phyloP scores from a whole-genome alignment of 1,140 invertebrate species.

The Mamestra configurata region DNA sequence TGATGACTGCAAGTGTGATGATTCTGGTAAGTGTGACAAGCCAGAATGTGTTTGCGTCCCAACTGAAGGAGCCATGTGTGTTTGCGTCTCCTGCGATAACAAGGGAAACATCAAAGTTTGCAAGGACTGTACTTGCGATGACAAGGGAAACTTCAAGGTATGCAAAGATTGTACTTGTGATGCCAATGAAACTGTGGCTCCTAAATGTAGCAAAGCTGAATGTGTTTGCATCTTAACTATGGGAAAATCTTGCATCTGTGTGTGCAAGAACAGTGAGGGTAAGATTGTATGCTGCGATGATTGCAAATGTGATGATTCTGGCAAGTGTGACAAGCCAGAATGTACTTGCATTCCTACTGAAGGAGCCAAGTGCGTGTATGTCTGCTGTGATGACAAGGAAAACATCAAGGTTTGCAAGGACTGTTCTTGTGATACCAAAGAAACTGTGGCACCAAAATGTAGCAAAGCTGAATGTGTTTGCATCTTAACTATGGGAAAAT shows the following conservation, averaged over 20 bases:
- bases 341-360: constrained; percentile 63
- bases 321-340: constrained; percentile 54
- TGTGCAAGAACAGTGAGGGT: constrained; percentile 57
- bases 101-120: constrained; percentile 46
- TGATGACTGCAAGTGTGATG: constrained; percentile 53
- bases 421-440: constrained; percentile 36
- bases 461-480: constrained; percentile 53
- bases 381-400: constrained; percentile 56
- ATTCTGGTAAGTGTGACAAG: constrained; percentile 13
- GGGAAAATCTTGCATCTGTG: constrained; percentile 61
- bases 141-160: neutral
- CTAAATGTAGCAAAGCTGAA: constrained; percentile 56
- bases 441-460: constrained; percentile 22
- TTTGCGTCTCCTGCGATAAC: constrained; percentile 55
- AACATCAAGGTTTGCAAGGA: constrained; percentile 60
- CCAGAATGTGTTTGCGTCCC: constrained; percentile 49
- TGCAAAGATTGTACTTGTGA: constrained; percentile 29
- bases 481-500: constrained; percentile 49
- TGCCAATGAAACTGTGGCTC: neutral
- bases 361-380: constrained; percentile 62
- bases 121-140: constrained; percentile 55
- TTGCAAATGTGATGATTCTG: constrained; percentile 54
- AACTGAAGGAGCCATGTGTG: constrained; percentile 47
- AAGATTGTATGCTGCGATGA: constrained; percentile 60
- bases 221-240: constrained; percentile 64